Evolutionary conservation across 2,113 vertebrate species (phyloP).

Genomic region (Panthera leo): DNA sequence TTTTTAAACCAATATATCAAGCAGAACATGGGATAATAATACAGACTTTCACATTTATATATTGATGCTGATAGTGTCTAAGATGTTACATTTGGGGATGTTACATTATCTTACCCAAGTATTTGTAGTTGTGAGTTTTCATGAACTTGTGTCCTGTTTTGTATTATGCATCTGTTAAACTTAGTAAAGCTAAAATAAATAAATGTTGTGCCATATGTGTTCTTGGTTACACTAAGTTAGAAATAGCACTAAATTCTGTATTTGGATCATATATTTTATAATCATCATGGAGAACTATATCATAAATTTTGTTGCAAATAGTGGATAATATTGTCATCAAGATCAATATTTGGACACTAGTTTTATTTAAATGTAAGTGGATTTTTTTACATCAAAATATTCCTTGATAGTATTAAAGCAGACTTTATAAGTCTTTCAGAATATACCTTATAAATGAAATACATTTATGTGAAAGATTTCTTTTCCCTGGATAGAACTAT

Average conservation of each 20-base stretch:
- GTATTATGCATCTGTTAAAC: not conserved
- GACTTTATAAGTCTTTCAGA: not conserved
- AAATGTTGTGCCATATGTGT: not conserved
- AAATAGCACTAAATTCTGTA: not conserved
- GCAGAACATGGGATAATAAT: not conserved
- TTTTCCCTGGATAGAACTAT: constrained; percentile 48
- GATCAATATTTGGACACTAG: not conserved
- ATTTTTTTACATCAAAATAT: not conserved
- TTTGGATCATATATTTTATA: not conserved
- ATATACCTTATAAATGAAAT: constrained; percentile 26
- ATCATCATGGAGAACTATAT: not conserved
- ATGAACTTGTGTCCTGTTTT: not conserved
- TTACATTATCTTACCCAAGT: not conserved
- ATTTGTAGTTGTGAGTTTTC: not conserved
- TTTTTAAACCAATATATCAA: not conserved
- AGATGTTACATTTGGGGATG: not conserved
- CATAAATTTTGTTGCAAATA: not conserved
- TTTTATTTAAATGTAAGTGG: not conserved
- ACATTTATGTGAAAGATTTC: constrained; percentile 27
- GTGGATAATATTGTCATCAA: not conserved
- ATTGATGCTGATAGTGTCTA: not conserved
- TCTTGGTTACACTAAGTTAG: not conserved
- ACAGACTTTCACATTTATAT: not conserved
- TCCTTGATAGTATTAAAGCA: not conserved
- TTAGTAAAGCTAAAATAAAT: not conserved